Evolutionary conservation across 2,797 vertebrate species (phyloP).

Genomic region (Pseudomugil tenellus): DNA sequence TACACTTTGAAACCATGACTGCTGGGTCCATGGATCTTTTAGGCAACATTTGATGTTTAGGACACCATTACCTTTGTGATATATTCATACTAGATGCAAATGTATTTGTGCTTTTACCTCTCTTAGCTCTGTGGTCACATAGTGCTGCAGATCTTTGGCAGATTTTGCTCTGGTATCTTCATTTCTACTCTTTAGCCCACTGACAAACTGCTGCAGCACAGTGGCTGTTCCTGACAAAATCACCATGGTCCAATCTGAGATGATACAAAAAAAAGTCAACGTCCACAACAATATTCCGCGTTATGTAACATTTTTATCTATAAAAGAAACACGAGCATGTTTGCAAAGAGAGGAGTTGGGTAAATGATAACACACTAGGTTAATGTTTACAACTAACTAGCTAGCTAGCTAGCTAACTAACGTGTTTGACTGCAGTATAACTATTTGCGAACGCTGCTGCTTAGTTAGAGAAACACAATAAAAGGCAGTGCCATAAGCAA

Average conservation of each 20-base stretch:
- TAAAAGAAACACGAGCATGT: neutral
- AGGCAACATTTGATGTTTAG: neutral
- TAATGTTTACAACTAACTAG: constrained; percentile 40
- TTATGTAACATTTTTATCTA: neutral
- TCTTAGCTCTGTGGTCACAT: constrained; percentile 97
- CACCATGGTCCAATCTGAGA: constrained; percentile 69
- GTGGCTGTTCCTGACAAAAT: constrained; percentile 93
- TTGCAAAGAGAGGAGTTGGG: neutral
- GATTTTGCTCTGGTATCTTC: constrained; percentile 95
- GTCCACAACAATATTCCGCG: neutral
- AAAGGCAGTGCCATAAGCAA: neutral
- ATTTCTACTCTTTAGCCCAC: constrained; percentile 93
- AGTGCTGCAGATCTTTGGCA: constrained; percentile 97
- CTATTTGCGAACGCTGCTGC: neutral
- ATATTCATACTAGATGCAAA: neutral
- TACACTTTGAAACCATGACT: neutral
- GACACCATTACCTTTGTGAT: neutral
- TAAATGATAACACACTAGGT: neutral
- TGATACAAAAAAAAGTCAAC: neutral
- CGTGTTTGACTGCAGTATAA: constrained; percentile 4
- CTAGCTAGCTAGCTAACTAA: constrained; percentile 35
- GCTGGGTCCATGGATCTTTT: neutral
- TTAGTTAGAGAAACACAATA: neutral
- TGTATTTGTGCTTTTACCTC: constrained; percentile 81
- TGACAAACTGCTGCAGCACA: constrained; percentile 95